Evolutionary conservation across 2,797 vertebrate species (phyloP), one percentile per base, ranked within the genome.

Genomic region (Cossypha dichroa): DNA sequence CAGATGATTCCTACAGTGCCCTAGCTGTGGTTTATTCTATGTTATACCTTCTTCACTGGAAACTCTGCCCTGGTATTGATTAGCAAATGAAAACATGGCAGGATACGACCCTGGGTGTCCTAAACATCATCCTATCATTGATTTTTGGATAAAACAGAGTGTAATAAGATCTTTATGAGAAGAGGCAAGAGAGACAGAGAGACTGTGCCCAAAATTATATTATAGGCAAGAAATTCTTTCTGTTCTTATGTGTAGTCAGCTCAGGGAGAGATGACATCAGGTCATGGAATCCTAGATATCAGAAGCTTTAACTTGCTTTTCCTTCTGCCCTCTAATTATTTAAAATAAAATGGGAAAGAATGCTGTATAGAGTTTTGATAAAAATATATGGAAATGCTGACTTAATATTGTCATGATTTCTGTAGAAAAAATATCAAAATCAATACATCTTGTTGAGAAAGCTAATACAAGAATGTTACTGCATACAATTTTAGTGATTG

Each of bases 21-120:
- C 31, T 23, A 36, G 15, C 26, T 85, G 29, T 80, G 58, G 9
- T 91, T 91, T 88, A 31, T 78, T 64, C 62, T 80, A 16, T 38
- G 85, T 67, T 76, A 28, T 33, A 31, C 41, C 25, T 69, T 78
- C 52, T 51, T 76, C 28, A 5, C 19, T 64, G 55, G 67, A 90
- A 90, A 54, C 34, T 48, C 5, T 74, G 34, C 34, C 45, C 56
- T 86, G 7, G 9, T 85, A 93, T 91, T 86, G 89, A 90, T n/a
- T 73, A 74, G 63, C 62, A 81, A 88, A 90, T 85, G 45, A 81
- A 91, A 93, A 88, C 64, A 51, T 80, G 84, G 43, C 75, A 83
- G 68, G 49, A 68, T 92, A 25, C 55, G 68, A 87, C 78, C 79
- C 72, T 1, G 3, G 15, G 72, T 64, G 56, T 91, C 56, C 25